Conservation (phyloP, 2,113 vertebrate species). For the Cebus imitator region DNA sequence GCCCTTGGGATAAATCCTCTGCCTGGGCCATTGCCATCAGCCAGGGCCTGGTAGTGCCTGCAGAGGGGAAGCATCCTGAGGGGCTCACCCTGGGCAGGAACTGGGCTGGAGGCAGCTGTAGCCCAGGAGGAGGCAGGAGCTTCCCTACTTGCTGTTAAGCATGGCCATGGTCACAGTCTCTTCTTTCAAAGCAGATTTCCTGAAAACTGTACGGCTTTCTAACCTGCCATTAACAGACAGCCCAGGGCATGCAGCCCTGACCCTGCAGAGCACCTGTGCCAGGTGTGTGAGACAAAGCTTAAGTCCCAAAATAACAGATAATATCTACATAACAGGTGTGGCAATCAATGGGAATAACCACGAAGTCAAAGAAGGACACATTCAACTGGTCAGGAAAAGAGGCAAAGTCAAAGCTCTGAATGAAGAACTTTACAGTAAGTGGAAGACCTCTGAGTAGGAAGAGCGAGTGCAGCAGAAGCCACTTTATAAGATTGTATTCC, state of each 20-base stretch:
- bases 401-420: conserved; percentile 96
- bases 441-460: neutral
- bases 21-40: neutral
- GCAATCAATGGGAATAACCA: conserved; percentile 93
- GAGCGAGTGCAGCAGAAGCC: fast-evolving
- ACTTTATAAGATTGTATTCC: neutral
- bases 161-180: neutral
- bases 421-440: conserved; percentile 95
- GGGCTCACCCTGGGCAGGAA: no score
- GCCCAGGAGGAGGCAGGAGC: neutral
- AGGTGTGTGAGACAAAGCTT: neutral
- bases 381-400: conserved; percentile 93
- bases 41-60: fast-evolving
- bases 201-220: neutral
- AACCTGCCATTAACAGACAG: no score
- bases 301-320: neutral
- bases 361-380: conserved; percentile 85
- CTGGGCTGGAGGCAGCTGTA: fast-evolving
- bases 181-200: neutral
- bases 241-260: neutral
- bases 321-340: conserved; percentile 85
- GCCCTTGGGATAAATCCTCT: neutral
- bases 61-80: fast-evolving
- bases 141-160: neutral
- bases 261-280: fast-evolving